These are phyloP conservation scores for Capreolus pygargus DNA, from an alignment of 2,113 vertebrate species.

Conservation along the genomic window DNA sequence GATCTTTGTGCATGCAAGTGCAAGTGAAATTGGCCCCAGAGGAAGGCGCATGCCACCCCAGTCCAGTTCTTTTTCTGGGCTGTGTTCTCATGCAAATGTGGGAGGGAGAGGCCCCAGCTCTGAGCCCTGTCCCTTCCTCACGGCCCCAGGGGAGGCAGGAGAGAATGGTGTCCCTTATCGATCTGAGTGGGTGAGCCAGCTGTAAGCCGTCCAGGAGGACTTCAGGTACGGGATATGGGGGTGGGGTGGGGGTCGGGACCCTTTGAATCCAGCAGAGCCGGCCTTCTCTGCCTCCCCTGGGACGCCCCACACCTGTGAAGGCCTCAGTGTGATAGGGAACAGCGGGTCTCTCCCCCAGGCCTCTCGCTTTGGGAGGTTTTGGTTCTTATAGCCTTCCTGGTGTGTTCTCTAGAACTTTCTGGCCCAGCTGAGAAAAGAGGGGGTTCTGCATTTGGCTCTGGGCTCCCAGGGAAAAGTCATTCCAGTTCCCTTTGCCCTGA, in stretches of 20 bases:
- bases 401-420: background rate
- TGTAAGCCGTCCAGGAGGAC: background rate
- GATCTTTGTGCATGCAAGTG: background rate
- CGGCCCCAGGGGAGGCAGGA: background rate
- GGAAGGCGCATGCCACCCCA: background rate
- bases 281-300: background rate
- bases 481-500: background rate
- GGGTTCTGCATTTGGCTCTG: background rate
- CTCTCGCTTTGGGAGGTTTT: background rate
- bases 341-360: background rate
- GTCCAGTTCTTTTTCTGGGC: background rate
- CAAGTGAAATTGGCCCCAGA: background rate
- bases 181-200: background rate
- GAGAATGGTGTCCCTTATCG: background rate
- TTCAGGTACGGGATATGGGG: background rate
- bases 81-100: background rate
- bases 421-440: background rate
- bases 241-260: fast-evolving
- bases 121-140: background rate
- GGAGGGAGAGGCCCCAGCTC: background rate
- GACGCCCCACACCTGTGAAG: background rate
- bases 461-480: background rate
- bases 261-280: background rate
- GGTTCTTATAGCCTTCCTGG: background rate
- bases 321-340: background rate